Conservation (phyloP, 1,140 invertebrate genomes). For the Plectrocnemia conspersa region DNA sequence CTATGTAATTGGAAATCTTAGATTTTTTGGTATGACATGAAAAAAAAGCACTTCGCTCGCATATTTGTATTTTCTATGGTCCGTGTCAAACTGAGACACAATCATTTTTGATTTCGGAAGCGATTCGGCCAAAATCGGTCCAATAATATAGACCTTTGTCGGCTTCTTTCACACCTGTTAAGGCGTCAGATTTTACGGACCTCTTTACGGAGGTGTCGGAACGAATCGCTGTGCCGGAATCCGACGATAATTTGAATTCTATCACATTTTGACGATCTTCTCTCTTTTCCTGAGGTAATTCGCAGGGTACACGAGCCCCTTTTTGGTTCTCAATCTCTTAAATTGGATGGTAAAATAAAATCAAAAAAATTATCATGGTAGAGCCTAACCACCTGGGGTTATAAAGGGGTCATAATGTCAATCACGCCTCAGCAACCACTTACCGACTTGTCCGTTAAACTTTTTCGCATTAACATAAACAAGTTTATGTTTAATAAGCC, state of each 20-base stretch:
- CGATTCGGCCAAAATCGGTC: slow-evolving; percentile 7
- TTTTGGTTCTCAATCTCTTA: slow-evolving; percentile 17
- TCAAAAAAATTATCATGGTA: slow-evolving; percentile 22
- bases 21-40: no score
- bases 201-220: neutral
- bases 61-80: no score
- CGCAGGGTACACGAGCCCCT: neutral
- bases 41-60: no score
- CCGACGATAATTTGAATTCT: slow-evolving; percentile 4
- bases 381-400: slow-evolving; percentile 13
- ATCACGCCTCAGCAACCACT: slow-evolving; percentile 28
- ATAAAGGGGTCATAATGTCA: slow-evolving; percentile 28
- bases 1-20: no score
- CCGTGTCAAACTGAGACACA: no score
- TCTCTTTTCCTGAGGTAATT: neutral
- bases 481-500: slow-evolving; percentile 25
- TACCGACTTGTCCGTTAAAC: slow-evolving; percentile 31
- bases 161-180: slow-evolving; percentile 18
- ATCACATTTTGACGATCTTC: neutral
- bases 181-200: neutral
- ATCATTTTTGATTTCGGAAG: slow-evolving; percentile 5
- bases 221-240: neutral
- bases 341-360: no score
- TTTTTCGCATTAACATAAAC: slow-evolving; percentile 32
- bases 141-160: slow-evolving; percentile 16